Percentiles rank a stretch among this genome's conserved stretches.
Evolutionary conservation across 23 tunicate genomes (phyloP).

Genomic region (Halocynthia aurantium): DNA sequence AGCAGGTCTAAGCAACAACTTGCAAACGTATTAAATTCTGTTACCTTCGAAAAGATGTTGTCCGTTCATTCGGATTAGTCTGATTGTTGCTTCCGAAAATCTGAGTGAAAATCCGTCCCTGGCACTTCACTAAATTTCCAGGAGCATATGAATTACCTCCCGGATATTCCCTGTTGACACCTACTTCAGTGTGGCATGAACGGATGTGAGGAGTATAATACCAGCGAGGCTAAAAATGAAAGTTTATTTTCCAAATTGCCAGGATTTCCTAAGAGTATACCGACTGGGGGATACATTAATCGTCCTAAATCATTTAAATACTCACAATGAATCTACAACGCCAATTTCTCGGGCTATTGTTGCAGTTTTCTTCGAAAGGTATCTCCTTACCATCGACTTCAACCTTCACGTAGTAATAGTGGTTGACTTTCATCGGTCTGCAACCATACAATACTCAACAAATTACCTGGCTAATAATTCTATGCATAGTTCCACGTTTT

Average conservation of each 20-base stretch:
- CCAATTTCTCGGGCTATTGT: constrained; percentile 9
- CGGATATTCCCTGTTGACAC: constrained; percentile 16
- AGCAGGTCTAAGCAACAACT: no score
- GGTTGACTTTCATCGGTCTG: constrained; percentile 12
- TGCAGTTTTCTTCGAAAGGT: constrained; percentile 17
- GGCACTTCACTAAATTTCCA: constrained; percentile 10
- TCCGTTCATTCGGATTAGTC: constrained; percentile 8
- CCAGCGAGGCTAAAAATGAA: constrained; percentile 15
- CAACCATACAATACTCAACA: no score
- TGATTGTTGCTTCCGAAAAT: constrained; percentile 34
- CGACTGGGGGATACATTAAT: no score
- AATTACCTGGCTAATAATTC: no score
- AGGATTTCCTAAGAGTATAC: background rate
- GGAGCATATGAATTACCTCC: constrained; percentile 21
- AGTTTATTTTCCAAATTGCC: background rate
- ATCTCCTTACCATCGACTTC: constrained; percentile 10
- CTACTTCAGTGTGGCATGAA: constrained; percentile 5
- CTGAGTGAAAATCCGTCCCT: constrained; percentile 24
- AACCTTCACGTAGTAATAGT: background rate
- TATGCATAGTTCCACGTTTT: no score
- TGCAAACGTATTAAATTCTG: background rate
- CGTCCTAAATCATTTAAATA: no score
- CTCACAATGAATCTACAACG: constrained; percentile 16
- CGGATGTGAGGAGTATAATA: constrained; percentile 23
- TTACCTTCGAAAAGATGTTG: constrained; percentile 25